Evolutionary conservation across 2,888 invertebrate genomes (phyloP), one percentile per base, ranked within the genome.

Genomic region (Drosophila paramelanica): DNA sequence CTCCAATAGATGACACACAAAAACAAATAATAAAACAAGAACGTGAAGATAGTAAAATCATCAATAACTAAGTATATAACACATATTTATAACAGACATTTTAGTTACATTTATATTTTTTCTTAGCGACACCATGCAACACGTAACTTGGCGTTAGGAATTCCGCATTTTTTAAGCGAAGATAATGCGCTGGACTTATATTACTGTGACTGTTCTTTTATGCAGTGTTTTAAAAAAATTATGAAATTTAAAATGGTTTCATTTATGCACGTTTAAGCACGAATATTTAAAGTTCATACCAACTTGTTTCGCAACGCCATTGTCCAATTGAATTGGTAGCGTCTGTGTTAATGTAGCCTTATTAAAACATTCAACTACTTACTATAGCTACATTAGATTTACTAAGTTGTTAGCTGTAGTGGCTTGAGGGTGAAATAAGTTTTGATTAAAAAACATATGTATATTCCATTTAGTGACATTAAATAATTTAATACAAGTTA

Each of bases 311-410:
- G 38, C 47, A 67, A 62, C 71, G 81, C 71, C 62, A 66, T 65
- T 65, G 73, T 55, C 82, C 82, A 83, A 83, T 83, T 83, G 70
- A 83, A 83, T 83, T 83, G 87, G 77, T 66, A 67, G 79, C 70
- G 79, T 66, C 62, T 45, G 51, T 77, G 73, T 78, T 68, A 70
- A 67, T 53, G 55, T 73, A 64, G 49, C 58, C 65, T 61, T 65
- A 73, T 70, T 59, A 53, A 64, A 67, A 51, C 33, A 61, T 68
- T 56, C 45, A 62, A 56, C 45, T 67, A 71, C 60, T 73, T 67
- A 60, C 55, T 61, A 52, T 55, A 73, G 58, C 47, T 72, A 25
- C 50, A 57, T 46, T 72, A 60, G 64, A 52, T 64, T 79, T 69
- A 67, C n/a, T 61, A 67, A 53, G 46, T 64, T 47, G 64, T 64